Base-by-base conservation (phyloP, 2,888 invertebrate species). In the Caenorhabditis angaria region DNA sequence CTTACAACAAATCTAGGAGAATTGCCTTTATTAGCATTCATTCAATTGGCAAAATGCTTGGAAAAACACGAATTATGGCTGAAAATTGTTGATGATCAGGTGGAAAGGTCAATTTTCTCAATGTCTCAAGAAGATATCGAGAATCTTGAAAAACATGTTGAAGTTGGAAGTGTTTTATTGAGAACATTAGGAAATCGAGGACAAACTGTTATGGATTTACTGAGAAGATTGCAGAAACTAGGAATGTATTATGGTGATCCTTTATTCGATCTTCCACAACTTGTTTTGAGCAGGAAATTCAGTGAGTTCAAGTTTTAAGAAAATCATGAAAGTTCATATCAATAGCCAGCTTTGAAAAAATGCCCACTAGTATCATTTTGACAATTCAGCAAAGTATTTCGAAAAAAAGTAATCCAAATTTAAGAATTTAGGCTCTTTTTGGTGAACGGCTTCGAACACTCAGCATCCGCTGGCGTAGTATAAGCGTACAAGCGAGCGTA, bases 131-230 rank as follows among this genome's bases (percentile, higher is more conserved):
- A 20, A 20, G 70, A 71, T 35, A 61, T 71, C 8, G 82, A 84
- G 2, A 71, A 61, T 5, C 70, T 71, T 57, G 24, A 48, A 2
- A 59, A 69, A 14, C 29, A 61, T 54, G 53, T 68, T 6, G 87
- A 87, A 54, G 86, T 88, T 0, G 82, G 86, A 0, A 81, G 82
- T 20, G 80, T 82, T 51, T 61, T 88, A 53, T 70, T 89, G 1
- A 76, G 82, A 22, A 66, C 77, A n/a, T 84, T 88, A 63, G 88
- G 87, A 8, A 82, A 86, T 54, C 82, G 83, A 1, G 88, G 88
- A n/a, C 87, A 88, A 80, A 88, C 84, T 25, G 87, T 66, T 20
- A 47, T 56, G 2, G 65, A 76, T 56, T 60, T 79, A 12, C 55
- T 81, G 18, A 48, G 58, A 25, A 61, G 76, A 28, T 63, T 83